These are phyloP conservation scores for Morone chrysops DNA, from an alignment of 2,113 vertebrate genomes.

Conservation along the genomic window DNA sequence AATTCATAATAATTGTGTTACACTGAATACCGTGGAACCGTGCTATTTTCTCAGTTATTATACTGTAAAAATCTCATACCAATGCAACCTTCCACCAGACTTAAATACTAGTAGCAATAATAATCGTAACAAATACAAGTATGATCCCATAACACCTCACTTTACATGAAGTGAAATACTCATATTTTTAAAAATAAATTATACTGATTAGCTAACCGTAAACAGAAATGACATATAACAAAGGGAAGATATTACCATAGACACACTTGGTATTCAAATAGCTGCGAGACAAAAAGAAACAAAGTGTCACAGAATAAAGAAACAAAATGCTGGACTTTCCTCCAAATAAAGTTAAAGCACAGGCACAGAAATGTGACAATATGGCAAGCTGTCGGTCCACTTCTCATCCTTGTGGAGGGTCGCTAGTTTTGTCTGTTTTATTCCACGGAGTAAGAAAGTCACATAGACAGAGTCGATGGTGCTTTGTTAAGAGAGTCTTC, in stretches of 20 bases:
- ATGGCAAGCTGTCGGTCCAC: constrained; percentile 30
- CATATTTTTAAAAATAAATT: constrained; percentile 54
- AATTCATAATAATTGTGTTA: too few species aligned
- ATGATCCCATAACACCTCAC: constrained; percentile 5
- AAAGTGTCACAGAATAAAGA: constrained; percentile 21
- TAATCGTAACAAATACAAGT: background rate
- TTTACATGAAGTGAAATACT: constrained; percentile 31
- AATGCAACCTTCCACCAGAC: too few species aligned
- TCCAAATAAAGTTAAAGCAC: constrained; percentile 62
- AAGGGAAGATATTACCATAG: constrained; percentile 35
- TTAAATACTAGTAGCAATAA: background rate
- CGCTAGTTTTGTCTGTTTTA: background rate
- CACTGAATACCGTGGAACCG: too few species aligned
- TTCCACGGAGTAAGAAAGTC: constrained; percentile 28
- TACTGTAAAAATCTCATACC: too few species aligned
- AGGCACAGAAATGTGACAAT: constrained; percentile 61
- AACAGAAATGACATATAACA: constrained; percentile 41
- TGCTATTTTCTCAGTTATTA: too few species aligned
- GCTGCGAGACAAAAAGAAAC: constrained; percentile 21
- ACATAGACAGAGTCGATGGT: constrained; percentile 8
- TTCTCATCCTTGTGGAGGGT: constrained; percentile 15
- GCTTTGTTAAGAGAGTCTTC: background rate
- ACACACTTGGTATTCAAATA: constrained; percentile 45
- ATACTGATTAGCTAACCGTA: constrained; percentile 23
- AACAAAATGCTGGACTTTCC: constrained; percentile 41